phyloP scores from a whole-genome alignment of 2,113 vertebrate genomes.

The Hassar affinis region DNA sequence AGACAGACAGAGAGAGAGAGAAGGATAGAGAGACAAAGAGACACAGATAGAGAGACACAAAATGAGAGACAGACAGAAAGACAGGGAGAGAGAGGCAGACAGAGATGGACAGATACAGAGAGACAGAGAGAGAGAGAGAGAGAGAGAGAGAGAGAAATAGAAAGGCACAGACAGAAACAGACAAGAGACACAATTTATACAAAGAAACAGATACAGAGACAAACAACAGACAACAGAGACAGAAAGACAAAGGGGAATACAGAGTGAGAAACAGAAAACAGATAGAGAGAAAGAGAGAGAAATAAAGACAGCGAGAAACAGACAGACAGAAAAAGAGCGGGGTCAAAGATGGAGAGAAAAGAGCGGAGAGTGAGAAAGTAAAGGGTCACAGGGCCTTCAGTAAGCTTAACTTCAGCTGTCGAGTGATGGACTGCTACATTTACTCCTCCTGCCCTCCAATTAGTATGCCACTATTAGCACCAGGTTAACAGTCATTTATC shows the following conservation, averaged over 20 bases:
- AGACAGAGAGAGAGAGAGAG: conserved; percentile 54
- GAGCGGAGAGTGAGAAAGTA: not conserved
- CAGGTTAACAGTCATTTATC: conserved; percentile 81
- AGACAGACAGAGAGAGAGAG: not conserved
- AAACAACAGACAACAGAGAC: not conserved
- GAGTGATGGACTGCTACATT: conserved; percentile 79
- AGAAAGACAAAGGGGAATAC: not conserved
- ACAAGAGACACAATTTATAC: conserved; percentile 66
- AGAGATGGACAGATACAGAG: no score
- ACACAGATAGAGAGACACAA: no score
- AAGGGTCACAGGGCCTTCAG: conserved; percentile 67
- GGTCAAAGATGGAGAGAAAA: not conserved
- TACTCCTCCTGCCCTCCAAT: conserved; percentile 57
- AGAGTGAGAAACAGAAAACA: conserved; percentile 43
- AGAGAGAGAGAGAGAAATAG: not conserved
- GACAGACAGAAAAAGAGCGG: not conserved
- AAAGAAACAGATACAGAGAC: not conserved
- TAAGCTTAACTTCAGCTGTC: conserved; percentile 75
- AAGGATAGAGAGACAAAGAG: not conserved
- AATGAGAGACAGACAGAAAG: no score
- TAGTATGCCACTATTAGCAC: conserved; percentile 80
- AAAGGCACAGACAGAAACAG: conserved; percentile 46
- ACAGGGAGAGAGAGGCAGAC: not conserved
- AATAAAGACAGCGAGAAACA: conserved; percentile 42
- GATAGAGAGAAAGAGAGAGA: conserved; percentile 68